Evolutionary conservation across 1,140 invertebrate genomes (phyloP), one percentile per base, ranked within the genome.

Genomic region (Cotesia chilonis): DNA sequence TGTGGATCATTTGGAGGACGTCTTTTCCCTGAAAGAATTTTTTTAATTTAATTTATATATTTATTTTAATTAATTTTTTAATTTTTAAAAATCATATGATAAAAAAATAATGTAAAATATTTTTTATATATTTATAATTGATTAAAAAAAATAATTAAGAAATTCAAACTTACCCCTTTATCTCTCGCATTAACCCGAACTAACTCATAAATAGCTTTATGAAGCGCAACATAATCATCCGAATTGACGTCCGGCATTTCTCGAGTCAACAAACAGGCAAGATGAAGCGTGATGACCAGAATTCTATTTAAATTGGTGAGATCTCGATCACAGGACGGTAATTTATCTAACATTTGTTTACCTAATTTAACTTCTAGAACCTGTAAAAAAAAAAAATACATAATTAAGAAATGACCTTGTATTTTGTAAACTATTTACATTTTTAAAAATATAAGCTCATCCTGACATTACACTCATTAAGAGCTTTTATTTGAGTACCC

Each of bases 1-100:
- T 91, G 82, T 94, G 95, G 37, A 94, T 94, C 75, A 97, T 89
- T 87, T 97, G 96, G 64, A 98, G 85, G 5, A 93, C 90, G n/a
- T 92, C 93, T 71, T 91, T 90, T 3, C 92, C 93, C 75, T 92
- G 90, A 0, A 14, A 64, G 35, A 63, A 5, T 61, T 54, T 14
- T 14, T 14, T 14, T 14, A 14, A 14, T 14, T 14, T 14, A 14
- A 14, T 14, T 14, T 0, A 14, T 14, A 14, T 14, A 14, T 14
- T 14, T 14, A 14, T 14, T 14, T 14, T 14, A 14, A 14, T 14
- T 28, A 28, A 28, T 28, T 28, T 28, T 28, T 14, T 14, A 14
- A 14, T 14, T 14, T 14, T 14, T 14, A 14, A 14, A 14, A 14
- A 14, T 14, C 14, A 14, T 14, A 14, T 14, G 14, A 14, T 14